These are phyloP conservation scores for Calypte anna DNA, from an alignment of 2,113 vertebrate genomes.

Conservation along the genomic window DNA sequence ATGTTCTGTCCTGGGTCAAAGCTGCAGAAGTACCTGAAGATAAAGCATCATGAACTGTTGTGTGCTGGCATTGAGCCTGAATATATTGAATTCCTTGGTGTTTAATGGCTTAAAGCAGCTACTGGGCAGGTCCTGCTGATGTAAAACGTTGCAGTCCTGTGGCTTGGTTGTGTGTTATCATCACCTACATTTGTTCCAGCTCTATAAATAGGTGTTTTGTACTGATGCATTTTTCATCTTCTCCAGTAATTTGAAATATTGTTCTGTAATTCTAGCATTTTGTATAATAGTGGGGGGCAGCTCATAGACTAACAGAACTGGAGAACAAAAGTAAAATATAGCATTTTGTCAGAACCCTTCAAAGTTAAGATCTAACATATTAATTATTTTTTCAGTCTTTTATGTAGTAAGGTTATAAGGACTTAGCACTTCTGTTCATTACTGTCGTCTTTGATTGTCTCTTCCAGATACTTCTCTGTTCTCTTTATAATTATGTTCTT, in stretches of 20 bases:
- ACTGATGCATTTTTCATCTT: slow-evolving; percentile 21
- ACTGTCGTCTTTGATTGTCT: neutral
- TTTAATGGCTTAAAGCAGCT: neutral
- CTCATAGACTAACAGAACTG: neutral
- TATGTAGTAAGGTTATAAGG: neutral
- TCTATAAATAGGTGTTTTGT: slow-evolving; percentile 33
- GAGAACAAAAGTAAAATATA: neutral
- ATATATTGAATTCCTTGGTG: neutral
- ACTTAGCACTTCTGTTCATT: neutral
- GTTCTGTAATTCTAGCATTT: neutral
- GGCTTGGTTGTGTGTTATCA: neutral
- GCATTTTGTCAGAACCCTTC: neutral
- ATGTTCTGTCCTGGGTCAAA: neutral
- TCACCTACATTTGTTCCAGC: slow-evolving; percentile 24
- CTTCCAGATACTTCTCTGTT: neutral
- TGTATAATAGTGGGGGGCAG: neutral
- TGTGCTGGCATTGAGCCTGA: neutral
- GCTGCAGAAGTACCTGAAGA: neutral
- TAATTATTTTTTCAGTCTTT: neutral
- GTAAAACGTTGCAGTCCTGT: neutral
- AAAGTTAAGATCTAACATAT: neutral
- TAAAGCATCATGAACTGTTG: neutral
- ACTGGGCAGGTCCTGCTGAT: neutral
- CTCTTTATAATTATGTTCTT: neutral
- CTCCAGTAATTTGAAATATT: neutral